Evolutionary conservation across 2,113 vertebrate species (phyloP).

Genomic region (Ranitomeya imitator): DNA sequence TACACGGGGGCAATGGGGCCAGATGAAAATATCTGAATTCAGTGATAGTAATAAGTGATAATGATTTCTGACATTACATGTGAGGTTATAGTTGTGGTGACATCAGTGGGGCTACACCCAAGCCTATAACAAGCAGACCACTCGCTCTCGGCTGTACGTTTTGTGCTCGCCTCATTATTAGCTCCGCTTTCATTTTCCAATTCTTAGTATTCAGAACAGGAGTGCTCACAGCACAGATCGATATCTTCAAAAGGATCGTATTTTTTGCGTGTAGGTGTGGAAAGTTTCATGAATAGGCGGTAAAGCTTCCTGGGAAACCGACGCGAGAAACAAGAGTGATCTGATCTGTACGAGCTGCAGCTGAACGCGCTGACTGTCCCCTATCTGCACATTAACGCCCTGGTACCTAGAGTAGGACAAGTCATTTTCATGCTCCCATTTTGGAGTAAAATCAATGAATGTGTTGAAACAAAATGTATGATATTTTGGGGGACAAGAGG

Average conservation of each 20-base stretch:
- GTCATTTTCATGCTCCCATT: background rate
- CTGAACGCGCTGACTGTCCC: background rate
- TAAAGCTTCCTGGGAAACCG: constrained; percentile 47
- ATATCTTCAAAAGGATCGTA: constrained; percentile 37
- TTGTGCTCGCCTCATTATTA: background rate
- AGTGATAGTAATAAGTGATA: too few relatives aligned
- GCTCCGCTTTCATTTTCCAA: constrained; percentile 43
- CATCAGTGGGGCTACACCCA: background rate
- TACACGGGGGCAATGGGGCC: too few relatives aligned
- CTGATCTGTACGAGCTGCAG: background rate
- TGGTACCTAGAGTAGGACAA: too few relatives aligned
- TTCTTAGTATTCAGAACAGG: constrained; percentile 36
- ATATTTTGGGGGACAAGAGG: too few relatives aligned
- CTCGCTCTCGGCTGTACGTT: too few relatives aligned
- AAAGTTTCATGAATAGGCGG: constrained; percentile 53
- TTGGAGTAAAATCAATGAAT: too few relatives aligned
- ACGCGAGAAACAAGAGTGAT: background rate
- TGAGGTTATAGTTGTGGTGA: background rate
- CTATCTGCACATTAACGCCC: background rate
- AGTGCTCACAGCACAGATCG: constrained; percentile 20
- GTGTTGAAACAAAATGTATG: too few relatives aligned
- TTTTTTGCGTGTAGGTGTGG: constrained; percentile 51
- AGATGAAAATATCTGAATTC: too few relatives aligned
- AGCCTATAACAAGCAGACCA: background rate
- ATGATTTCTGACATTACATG: background rate